phyloP scores from a whole-genome alignment of 2,113 vertebrate genomes.

The Coracopsis vasa region DNA sequence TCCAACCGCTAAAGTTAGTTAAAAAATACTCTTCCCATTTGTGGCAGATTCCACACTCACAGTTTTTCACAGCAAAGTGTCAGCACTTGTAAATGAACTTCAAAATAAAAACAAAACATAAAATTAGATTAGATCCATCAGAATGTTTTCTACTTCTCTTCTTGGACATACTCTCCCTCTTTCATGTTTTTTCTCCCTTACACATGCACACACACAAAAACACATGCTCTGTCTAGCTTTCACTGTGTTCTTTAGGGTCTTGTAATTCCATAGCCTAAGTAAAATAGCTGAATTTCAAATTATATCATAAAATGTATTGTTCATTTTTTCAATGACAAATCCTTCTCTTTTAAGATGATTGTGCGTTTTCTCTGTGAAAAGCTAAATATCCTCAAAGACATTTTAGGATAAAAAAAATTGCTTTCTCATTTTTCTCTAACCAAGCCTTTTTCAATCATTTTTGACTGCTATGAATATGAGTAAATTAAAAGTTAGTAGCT shows the following conservation, averaged over 20 bases:
- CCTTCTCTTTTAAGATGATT: background rate
- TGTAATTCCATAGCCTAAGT: background rate
- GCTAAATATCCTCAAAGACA: background rate
- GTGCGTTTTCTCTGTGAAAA: background rate
- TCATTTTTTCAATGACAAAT: background rate
- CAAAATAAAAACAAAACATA: slow-evolving; percentile 59
- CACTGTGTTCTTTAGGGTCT: background rate
- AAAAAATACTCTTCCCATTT: slow-evolving; percentile 58
- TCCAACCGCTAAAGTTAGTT: slow-evolving; percentile 68
- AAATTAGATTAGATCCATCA: slow-evolving; percentile 69
- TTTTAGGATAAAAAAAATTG: background rate
- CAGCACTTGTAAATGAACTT: slow-evolving; percentile 62
- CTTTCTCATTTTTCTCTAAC: background rate
- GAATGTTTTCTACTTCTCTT: slow-evolving; percentile 55
- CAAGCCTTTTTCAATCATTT: background rate
- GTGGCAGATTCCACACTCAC: slow-evolving; percentile 55
- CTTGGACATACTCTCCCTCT: background rate
- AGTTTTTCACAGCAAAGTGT: slow-evolving; percentile 55
- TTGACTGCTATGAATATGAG: background rate
- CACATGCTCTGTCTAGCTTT: background rate
- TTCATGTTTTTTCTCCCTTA: background rate
- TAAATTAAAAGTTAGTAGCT: slow-evolving; percentile 40
- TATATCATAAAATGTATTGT: background rate
- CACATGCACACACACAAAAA: background rate
- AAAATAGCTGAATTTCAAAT: background rate